phyloP scores from a whole-genome alignment of 1,140 invertebrate species.

The Musca vetustissima region DNA sequence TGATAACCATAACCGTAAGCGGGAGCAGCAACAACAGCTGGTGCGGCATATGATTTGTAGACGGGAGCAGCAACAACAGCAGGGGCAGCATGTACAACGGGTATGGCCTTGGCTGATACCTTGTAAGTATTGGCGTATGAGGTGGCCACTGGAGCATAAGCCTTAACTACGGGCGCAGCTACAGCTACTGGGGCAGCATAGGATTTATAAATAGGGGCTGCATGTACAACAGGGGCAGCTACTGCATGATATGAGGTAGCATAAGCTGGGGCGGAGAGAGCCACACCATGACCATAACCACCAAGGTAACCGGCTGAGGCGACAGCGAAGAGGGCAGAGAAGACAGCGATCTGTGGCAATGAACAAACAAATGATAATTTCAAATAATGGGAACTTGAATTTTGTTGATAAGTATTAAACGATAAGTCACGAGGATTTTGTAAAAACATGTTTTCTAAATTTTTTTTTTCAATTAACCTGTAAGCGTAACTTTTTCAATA shows the following conservation, averaged over 20 bases:
- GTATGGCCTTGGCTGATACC: conserved; percentile 54
- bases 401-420: too few species aligned
- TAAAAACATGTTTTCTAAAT: too few species aligned
- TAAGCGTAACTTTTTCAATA: too few species aligned
- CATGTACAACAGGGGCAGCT: conserved; percentile 42
- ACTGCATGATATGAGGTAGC: conserved; percentile 30
- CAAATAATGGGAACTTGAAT: too few species aligned
- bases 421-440: too few species aligned
- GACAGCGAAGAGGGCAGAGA: conserved; percentile 50
- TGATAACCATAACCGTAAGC: conserved; percentile 32
- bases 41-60: conserved; percentile 28
- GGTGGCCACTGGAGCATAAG: conserved; percentile 56
- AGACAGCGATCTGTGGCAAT: conserved; percentile 44
- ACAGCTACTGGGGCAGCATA: conserved; percentile 50
- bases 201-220: conserved; percentile 44
- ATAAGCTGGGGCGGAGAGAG: conserved; percentile 32
- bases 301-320: conserved; percentile 48
- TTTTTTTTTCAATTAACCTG: too few species aligned
- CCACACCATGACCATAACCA: conserved; percentile 41
- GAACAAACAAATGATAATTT: too few species aligned
- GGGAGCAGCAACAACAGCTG: conserved; percentile 40
- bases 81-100: conserved; percentile 50
- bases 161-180: conserved; percentile 47
- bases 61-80: conserved; percentile 37
- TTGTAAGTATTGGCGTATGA: conserved; percentile 64